These are phyloP conservation scores for Anodontia alba DNA, from an alignment of 2,888 invertebrate species.

Conservation along the genomic window DNA sequence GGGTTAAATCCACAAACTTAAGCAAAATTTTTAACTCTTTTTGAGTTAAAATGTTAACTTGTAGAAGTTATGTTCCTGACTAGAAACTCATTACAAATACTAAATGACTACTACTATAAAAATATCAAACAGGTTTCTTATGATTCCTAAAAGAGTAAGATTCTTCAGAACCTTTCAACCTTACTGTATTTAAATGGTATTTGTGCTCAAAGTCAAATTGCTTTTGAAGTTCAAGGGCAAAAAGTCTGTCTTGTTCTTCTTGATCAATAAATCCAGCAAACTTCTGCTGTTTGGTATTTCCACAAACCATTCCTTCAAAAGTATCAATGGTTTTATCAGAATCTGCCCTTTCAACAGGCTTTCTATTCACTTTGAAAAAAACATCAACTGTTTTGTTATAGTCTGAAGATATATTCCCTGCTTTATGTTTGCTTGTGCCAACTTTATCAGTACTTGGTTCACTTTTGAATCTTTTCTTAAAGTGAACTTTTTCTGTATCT, in stretches of 20 bases:
- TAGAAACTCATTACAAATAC: too few relatives aligned
- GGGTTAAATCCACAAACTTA: too few relatives aligned
- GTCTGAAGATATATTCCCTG: neutral
- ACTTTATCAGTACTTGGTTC: neutral
- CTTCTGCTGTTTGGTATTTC: neutral
- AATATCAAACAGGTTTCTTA: neutral
- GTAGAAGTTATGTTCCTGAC: too few relatives aligned
- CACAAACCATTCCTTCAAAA: neutral
- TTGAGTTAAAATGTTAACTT: too few relatives aligned
- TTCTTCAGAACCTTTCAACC: constrained; percentile 51
- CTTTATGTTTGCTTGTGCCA: neutral
- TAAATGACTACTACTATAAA: neutral
- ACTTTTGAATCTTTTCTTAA: neutral
- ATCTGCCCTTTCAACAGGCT: neutral
- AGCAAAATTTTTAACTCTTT: too few relatives aligned
- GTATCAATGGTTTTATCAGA: neutral
- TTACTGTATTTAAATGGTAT: constrained; percentile 38
- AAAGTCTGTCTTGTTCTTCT: constrained; percentile 42
- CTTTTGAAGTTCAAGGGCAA: constrained; percentile 51
- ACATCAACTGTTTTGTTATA: neutral
- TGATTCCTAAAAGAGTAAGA: constrained; percentile 44
- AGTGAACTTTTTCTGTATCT: neutral
- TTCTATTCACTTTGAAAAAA: neutral
- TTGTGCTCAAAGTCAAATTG: constrained; percentile 59
- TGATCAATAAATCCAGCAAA: constrained; percentile 22